Evolutionary conservation across 2,797 vertebrate genomes (phyloP), one percentile per base, ranked within the genome.

Genomic region (Pogonophryne albipinna): DNA sequence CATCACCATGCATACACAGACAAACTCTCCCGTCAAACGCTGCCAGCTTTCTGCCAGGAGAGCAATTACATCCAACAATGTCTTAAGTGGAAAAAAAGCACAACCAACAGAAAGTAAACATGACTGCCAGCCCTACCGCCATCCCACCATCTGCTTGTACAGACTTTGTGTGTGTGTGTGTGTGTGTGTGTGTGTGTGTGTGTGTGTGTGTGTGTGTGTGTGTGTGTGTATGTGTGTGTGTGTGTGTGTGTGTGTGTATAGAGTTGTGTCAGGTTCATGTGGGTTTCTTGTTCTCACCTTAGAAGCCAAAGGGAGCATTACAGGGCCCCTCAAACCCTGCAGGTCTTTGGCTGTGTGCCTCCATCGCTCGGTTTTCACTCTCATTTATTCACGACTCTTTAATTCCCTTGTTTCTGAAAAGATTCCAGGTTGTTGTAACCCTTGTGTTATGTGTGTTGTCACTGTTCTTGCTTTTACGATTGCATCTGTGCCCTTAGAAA

Each of bases 231-330:
- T 27, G 27, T 27, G 27, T 27, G 27, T 27, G 4, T 27, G 27
- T 27, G 27, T 27, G 27, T 27, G 27, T 27, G n/a, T 19, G 51
- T 50, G 2, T 4, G 6, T 56, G 7, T 57, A 49, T 58, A 0
- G n/a, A 46, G 66, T 14, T 59, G 65, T 69, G 80, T 78, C 15
- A 51, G 47, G 52, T 62, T 69, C 51, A 60, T 53, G 42, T 34
- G 58, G 61, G 57, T 77, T 79, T 88, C 74, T 83, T 83, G 67
- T 74, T 83, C 80, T 87, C 75, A 85, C 74, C 79, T 85, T 56
- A 7, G 47, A 66, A 77, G 69, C 67, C 74, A 77, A 82, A 65
- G 51, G 50, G 64, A 61, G 45, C 53, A 60, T 66, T 75, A 38
- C 71, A 47, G 62, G 57, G 52, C 73, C 58, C 13, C 64, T 74